These are phyloP conservation scores for Arvicola amphibius DNA, from an alignment of 2,797 vertebrate genomes.

Conservation along the genomic window DNA sequence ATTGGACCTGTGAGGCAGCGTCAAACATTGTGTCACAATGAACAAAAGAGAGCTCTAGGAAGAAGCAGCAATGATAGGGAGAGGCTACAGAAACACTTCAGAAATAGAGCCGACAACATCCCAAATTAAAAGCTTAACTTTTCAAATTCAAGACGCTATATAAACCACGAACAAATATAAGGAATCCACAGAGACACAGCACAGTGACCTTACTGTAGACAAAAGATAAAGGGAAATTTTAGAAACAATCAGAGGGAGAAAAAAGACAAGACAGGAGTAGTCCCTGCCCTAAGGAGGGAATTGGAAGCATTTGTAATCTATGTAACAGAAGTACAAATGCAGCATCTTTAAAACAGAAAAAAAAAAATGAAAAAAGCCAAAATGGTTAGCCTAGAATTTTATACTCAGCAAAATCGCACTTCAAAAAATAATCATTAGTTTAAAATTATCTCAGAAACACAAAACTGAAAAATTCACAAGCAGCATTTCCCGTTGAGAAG, in stretches of 20 bases:
- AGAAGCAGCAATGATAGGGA: fast-evolving
- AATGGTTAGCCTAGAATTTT: not conserved
- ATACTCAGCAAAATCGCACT: not conserved
- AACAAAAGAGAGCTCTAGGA: not conserved
- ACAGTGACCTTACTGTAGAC: not conserved
- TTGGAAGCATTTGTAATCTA: not conserved
- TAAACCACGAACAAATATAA: not conserved
- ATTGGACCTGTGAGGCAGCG: not conserved
- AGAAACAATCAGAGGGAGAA: not conserved
- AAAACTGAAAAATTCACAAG: not conserved
- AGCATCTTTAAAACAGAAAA: not conserved
- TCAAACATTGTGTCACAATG: not conserved
- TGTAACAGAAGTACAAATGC: not conserved
- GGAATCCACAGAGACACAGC: not conserved
- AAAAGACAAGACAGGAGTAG: not conserved
- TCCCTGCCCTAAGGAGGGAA: not conserved
- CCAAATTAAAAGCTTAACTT: conserved; percentile 1
- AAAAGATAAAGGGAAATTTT: not conserved
- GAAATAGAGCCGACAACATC: not conserved
- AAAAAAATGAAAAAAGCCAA: not conserved
- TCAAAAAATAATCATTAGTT: not conserved
- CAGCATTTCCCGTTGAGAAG: not conserved
- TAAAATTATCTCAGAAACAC: not conserved
- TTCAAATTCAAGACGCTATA: not conserved
- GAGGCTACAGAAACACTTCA: not conserved